phyloP scores from a whole-genome alignment of 2,888 invertebrate species.

The Calameuta pallipes region DNA sequence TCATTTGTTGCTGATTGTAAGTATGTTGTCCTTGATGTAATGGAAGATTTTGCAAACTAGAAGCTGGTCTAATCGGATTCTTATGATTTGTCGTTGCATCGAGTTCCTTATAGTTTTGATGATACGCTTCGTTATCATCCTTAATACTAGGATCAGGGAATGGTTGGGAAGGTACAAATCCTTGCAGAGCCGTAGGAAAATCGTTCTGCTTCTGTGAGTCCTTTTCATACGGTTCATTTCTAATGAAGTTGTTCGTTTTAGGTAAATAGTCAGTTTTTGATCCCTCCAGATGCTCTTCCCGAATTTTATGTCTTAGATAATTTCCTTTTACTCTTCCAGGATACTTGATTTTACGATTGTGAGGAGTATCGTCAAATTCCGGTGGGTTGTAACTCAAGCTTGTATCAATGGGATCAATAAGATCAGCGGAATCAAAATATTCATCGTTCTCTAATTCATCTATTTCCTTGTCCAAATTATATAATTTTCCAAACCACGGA shows the following conservation, averaged over 20 bases:
- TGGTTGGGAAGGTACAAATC: slow-evolving; percentile 2
- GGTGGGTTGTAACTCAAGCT: slow-evolving; percentile 17
- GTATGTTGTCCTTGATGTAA: not conserved
- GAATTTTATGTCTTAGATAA: slow-evolving; percentile 15
- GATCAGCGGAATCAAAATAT: slow-evolving; percentile 1
- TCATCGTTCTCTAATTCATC: not conserved
- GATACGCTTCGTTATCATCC: not conserved
- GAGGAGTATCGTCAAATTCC: slow-evolving; percentile 1
- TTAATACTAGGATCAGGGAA: slow-evolving; percentile 4
- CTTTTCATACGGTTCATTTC: not conserved
- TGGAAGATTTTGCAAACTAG: not conserved
- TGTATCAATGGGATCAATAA: slow-evolving; percentile 9
- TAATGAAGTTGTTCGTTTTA: slow-evolving; percentile 10
- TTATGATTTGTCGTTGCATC: not conserved
- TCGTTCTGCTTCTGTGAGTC: not conserved
- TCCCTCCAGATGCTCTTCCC: slow-evolving; percentile 16
- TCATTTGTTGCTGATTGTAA: not conserved
- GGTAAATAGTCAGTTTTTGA: not conserved
- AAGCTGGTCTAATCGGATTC: not conserved
- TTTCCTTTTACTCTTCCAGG: slow-evolving; percentile 14
- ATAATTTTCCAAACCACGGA: slow-evolving; percentile 10
- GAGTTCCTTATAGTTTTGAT: not conserved
- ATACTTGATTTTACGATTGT: slow-evolving; percentile 2
- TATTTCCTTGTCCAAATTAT: slow-evolving; percentile 9
- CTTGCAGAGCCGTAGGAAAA: not conserved